These are phyloP conservation scores for Ictidomys tridecemlineatus DNA, from an alignment of 2,113 vertebrate species.

Conservation along the genomic window DNA sequence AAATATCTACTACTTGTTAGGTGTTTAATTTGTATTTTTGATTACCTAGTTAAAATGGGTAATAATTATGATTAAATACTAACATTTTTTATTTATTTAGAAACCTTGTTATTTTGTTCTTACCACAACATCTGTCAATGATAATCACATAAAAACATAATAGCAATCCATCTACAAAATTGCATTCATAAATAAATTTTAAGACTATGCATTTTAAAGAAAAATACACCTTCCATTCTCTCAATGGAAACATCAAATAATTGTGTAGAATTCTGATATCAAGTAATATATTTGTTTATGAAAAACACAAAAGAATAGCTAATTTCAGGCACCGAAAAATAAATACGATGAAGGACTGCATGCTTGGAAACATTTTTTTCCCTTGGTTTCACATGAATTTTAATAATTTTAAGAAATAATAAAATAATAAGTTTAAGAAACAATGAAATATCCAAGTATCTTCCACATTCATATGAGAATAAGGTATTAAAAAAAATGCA, in stretches of 20 bases:
- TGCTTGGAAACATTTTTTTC: neutral
- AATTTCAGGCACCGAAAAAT: neutral
- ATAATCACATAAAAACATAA: neutral
- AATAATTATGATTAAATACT: neutral
- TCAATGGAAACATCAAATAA: neutral
- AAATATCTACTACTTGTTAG: neutral
- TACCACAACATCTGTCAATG: neutral
- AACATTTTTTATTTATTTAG: neutral
- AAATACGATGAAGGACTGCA: neutral
- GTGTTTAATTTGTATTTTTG: neutral
- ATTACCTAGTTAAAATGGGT: neutral
- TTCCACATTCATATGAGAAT: neutral
- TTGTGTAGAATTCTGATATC: neutral
- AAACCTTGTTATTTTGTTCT: neutral
- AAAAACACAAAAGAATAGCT: neutral
- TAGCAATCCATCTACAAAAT: neutral
- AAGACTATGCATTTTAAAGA: neutral
- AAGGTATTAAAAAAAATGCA: neutral
- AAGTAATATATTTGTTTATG: neutral
- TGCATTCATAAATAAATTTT: neutral
- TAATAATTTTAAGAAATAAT: constrained; percentile 2
- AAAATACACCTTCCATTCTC: neutral
- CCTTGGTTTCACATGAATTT: neutral
- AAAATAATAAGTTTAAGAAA: neutral
- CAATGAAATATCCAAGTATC: neutral